A percentile compares a stretch with the other conserved stretches of the same genome.
Conservation (phyloP, 2,113 vertebrate species). For the Microtus richardsoni region DNA sequence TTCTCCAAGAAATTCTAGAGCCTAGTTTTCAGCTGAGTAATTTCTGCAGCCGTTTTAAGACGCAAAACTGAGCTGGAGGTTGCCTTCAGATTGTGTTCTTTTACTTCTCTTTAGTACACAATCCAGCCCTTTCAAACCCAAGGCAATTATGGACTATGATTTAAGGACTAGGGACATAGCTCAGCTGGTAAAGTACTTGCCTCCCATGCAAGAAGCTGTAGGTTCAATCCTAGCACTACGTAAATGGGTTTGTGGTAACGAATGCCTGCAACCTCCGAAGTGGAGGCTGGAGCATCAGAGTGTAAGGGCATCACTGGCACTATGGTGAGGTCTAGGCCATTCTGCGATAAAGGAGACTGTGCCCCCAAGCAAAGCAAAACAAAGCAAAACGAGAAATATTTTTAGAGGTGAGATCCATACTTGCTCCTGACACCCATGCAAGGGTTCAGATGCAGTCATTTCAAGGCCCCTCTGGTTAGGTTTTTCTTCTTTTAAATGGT, state of each 20-base stretch:
- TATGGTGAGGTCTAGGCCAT: neutral
- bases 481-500: constrained; percentile 8
- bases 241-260: neutral
- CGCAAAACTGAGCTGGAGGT: neutral
- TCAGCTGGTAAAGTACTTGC: neutral
- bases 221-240: neutral
- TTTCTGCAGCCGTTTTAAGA: neutral
- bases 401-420: neutral
- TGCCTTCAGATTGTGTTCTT: neutral
- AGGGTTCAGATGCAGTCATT: neutral
- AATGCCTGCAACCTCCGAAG: neutral
- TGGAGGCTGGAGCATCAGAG: neutral
- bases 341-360: neutral
- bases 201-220: neutral
- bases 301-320: neutral
- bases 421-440: neutral
- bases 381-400: neutral
- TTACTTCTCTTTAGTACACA: neutral
- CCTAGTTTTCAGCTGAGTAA: constrained; percentile 17
- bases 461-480: constrained; percentile 17
- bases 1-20: neutral
- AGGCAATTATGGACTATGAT: neutral
- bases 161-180: neutral
- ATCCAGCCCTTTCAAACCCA: neutral
- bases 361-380: neutral